Percentiles rank a stretch among this genome's conserved stretches.
Evolutionary conservation across 1,140 invertebrate genomes (phyloP).

Genomic region (Bombus terrestris): DNA sequence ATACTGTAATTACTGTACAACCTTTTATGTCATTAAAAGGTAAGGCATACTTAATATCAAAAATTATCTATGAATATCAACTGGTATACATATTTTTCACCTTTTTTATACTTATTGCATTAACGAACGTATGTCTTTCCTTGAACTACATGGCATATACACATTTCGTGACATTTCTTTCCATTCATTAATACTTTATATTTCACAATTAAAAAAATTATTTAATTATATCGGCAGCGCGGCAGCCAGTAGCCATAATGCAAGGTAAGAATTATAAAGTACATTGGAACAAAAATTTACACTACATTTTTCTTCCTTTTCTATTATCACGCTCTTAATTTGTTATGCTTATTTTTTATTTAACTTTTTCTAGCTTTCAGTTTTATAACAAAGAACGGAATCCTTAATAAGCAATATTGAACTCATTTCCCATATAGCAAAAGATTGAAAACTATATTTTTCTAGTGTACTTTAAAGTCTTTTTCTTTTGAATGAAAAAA

Average conservation of each 20-base stretch:
- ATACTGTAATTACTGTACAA: conserved; percentile 45
- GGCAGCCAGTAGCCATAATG: conserved; percentile 83
- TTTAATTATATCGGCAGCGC: conserved; percentile 84
- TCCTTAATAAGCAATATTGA: conserved; percentile 39
- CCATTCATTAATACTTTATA: conserved; percentile 71
- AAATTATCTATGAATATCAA: background rate
- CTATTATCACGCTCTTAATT: conserved; percentile 71
- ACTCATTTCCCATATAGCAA: conserved; percentile 19
- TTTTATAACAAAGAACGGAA: conserved; percentile 49
- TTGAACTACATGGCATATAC: conserved; percentile 56
- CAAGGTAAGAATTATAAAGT: conserved; percentile 83
- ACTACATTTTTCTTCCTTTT: conserved; percentile 78
- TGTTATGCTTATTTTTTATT: conserved; percentile 65
- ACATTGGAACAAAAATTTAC: conserved; percentile 81
- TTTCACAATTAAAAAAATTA: conserved; percentile 83
- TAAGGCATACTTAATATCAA: conserved; percentile 56
- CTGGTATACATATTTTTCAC: background rate
- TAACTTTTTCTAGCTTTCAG: conserved; percentile 58
- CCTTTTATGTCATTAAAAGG: conserved; percentile 44
- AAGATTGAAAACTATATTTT: conserved; percentile 13
- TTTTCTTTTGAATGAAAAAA: conserved; percentile 20
- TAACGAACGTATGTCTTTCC: conserved; percentile 58
- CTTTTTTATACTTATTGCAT: background rate
- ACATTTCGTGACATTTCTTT: conserved; percentile 61
- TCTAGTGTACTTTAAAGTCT: conserved; percentile 8